Base-by-base conservation (phyloP, 2,797 vertebrate species). In the Leptatherina wallacei region DNA sequence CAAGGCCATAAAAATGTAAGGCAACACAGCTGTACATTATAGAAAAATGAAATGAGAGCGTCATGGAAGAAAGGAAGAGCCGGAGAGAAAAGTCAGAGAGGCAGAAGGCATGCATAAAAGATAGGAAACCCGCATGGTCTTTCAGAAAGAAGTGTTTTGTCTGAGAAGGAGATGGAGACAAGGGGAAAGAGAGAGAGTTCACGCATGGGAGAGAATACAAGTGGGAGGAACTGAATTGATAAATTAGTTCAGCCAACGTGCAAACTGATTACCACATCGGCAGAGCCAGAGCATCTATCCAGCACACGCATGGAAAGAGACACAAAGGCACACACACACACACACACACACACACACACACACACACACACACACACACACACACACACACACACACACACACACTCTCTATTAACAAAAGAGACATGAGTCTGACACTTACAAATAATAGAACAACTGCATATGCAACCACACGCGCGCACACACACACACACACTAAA, bases 191-290 rank as follows among this genome's bases (percentile, higher is more conserved):
- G 73, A 86, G 81, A 75, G 68, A 80, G 83, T 90, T 91, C 89
- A 94, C 71, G 89, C 91, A 85, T 92, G 91, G 88, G 73, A 78
- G 87, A 88, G 86, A 91, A 89, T 86, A 92, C 92, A 93, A 93
- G 94, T 89, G 91, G 92, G 90, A 92, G 90, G 91, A 92, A 91
- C 89, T 87, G 86, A 92, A 93, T 89, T 92, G 92, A 94, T 93
- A 90, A 94, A 94, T 94, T 93, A 93, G 94, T 92, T 92, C 92
- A 92, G 91, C 91, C 87, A 86, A 92, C 73, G 86, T 71, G 84
- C 91, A 93, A 92, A 93, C 92, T 92, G 91, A 94, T 94, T 93
- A 94, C 89, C 89, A 87, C 89, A 65, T 90, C 73, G 85, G 84
- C 90, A 81, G 82, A 86, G 84, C 88, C 87, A 81, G 89, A 86